These are phyloP conservation scores for Eulemur macaco DNA, from an alignment of 2,113 vertebrate genomes.

Conservation along the genomic window DNA sequence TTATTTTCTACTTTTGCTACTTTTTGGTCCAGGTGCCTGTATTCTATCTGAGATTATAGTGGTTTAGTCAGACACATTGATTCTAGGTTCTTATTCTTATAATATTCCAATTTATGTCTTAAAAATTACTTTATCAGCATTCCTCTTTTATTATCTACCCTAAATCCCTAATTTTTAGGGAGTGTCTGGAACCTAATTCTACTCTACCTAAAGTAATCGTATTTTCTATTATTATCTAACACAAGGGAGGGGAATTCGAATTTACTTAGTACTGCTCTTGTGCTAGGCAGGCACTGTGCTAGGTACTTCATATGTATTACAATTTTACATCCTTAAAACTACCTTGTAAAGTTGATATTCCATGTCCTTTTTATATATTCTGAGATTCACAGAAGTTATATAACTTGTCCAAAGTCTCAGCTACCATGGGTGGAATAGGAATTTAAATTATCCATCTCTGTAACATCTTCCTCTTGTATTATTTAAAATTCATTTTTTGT, in stretches of 20 bases:
- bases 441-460: constrained; percentile 13
- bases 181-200: background rate
- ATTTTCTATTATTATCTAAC: background rate
- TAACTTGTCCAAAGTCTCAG: background rate
- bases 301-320: background rate
- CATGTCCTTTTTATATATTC: background rate
- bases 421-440: background rate
- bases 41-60: background rate
- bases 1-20: background rate
- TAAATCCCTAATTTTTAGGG: background rate
- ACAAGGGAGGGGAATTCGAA: background rate
- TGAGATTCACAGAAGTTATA: background rate
- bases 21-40: background rate
- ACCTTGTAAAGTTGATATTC: background rate
- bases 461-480: background rate
- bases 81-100: background rate
- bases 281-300: background rate
- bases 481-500: constrained; percentile 1
- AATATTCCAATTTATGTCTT: constrained; percentile 7
- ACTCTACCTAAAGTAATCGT: background rate
- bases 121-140: background rate
- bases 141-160: background rate
- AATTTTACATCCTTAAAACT: background rate
- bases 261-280: background rate
- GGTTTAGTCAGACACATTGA: background rate